These are phyloP conservation scores for Alca torda DNA, from an alignment of 2,797 vertebrate species.

Conservation along the genomic window DNA sequence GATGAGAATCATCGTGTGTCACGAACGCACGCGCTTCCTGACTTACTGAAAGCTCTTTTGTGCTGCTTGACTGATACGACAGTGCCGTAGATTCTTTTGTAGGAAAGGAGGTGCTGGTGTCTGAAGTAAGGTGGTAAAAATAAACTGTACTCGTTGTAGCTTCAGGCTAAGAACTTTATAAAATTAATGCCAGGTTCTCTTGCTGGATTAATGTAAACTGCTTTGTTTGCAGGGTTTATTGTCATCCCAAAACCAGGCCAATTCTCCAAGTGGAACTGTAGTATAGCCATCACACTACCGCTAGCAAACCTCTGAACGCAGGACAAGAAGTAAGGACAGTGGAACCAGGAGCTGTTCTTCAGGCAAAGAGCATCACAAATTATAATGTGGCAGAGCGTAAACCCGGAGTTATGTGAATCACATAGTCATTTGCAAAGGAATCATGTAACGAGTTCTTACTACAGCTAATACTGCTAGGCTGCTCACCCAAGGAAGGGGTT, in stretches of 20 bases:
- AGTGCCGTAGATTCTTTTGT: neutral
- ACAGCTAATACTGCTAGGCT: constrained; percentile 65
- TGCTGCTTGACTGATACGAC: neutral
- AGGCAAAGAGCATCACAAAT: constrained; percentile 85
- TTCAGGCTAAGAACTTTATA: constrained; percentile 48
- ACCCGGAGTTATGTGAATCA: constrained; percentile 73
- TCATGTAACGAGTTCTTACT: constrained; percentile 63
- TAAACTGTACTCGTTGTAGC: constrained; percentile 8
- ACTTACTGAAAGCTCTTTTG: neutral
- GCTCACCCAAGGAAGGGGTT: constrained; percentile 68
- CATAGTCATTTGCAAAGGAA: constrained; percentile 70
- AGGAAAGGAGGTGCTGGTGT: neutral
- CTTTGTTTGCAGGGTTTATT: constrained; percentile 95
- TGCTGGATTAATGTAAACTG: constrained; percentile 79
- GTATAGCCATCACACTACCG: constrained; percentile 90
- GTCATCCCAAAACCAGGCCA: constrained; percentile 95
- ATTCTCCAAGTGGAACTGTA: constrained; percentile 96
- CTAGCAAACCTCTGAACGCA: constrained; percentile 86
- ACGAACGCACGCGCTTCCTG: neutral
- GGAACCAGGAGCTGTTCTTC: constrained; percentile 86
- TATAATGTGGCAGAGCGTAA: constrained; percentile 67
- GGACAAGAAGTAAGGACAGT: constrained; percentile 75
- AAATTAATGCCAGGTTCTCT: constrained; percentile 46
- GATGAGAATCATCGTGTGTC: neutral
- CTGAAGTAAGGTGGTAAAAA: constrained; percentile 1